These are phyloP conservation scores for Leptopterna dolabrata DNA, from an alignment of 2,888 invertebrate species.

Conservation along the genomic window DNA sequence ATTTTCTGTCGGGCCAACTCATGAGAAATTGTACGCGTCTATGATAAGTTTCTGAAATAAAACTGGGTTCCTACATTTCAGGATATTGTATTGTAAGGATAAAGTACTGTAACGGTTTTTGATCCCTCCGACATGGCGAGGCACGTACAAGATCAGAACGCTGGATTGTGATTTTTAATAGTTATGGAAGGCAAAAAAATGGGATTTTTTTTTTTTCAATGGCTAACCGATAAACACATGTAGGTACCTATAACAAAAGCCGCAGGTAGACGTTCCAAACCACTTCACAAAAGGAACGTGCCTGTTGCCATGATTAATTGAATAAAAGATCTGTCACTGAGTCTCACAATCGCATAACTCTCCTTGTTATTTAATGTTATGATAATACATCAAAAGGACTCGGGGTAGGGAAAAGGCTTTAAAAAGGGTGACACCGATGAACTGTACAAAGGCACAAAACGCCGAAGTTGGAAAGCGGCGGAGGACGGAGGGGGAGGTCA, in stretches of 20 bases:
- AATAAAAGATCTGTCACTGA: conserved; percentile 52
- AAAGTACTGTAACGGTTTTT: too few species aligned
- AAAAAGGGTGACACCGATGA: conserved; percentile 41
- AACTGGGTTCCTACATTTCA: too few species aligned
- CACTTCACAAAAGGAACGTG: conserved; percentile 47
- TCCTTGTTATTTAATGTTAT: conserved; percentile 45
- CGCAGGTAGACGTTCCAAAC: not conserved
- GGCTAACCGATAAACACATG: not conserved
- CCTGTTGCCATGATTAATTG: conserved; percentile 45
- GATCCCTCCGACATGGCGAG: too few species aligned
- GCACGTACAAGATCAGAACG: too few species aligned
- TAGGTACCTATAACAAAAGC: not conserved
- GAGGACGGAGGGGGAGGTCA: conserved; percentile 5
- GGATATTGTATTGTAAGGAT: too few species aligned
- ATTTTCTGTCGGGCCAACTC: too few species aligned
- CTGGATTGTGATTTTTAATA: not conserved
- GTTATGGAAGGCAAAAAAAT: not conserved
- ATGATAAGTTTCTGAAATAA: too few species aligned
- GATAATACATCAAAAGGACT: conserved; percentile 47
- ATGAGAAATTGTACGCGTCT: too few species aligned
- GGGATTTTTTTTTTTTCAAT: not conserved
- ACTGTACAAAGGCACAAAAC: conserved; percentile 35
- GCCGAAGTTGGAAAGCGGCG: conserved; percentile 8
- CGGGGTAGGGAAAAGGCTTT: conserved; percentile 6
- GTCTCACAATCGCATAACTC: conserved; percentile 47